Conservation (phyloP, 2,797 vertebrate genomes). For the Xyrichtys novacula region DNA sequence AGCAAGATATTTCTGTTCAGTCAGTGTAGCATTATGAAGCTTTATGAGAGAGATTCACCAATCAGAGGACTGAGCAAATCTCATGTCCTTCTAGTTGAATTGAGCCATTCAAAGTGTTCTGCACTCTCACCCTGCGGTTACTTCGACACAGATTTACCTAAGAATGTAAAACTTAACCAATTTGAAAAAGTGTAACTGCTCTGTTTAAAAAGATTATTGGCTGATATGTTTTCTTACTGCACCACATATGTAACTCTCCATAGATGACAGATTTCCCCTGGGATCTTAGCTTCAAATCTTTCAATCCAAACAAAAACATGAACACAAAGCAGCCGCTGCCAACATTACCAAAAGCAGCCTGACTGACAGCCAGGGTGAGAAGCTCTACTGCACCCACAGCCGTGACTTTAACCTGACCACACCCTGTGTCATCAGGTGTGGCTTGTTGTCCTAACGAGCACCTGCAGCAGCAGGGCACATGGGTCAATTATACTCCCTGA, state of each 20-base stretch:
- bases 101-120: too few relatives aligned
- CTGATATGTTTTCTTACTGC: constrained; percentile 8
- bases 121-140: too few relatives aligned
- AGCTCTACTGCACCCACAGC: background rate
- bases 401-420: background rate
- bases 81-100: too few relatives aligned
- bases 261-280: background rate
- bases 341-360: background rate
- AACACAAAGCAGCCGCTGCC: background rate
- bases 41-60: too few relatives aligned
- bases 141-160: too few relatives aligned
- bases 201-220: background rate
- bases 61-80: too few relatives aligned
- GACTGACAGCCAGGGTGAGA: background rate
- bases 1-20: too few relatives aligned
- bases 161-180: too few relatives aligned
- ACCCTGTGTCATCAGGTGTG: background rate
- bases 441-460: background rate
- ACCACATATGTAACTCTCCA: background rate
- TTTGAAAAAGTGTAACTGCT: too few relatives aligned
- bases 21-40: too few relatives aligned
- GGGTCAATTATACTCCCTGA: background rate
- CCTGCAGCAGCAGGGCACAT: background rate
- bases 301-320: too few relatives aligned
- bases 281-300: background rate